Evolutionary conservation across 2,797 vertebrate species (phyloP), one percentile per base, ranked within the genome.

Genomic region (Oreochromis mossambicus): DNA sequence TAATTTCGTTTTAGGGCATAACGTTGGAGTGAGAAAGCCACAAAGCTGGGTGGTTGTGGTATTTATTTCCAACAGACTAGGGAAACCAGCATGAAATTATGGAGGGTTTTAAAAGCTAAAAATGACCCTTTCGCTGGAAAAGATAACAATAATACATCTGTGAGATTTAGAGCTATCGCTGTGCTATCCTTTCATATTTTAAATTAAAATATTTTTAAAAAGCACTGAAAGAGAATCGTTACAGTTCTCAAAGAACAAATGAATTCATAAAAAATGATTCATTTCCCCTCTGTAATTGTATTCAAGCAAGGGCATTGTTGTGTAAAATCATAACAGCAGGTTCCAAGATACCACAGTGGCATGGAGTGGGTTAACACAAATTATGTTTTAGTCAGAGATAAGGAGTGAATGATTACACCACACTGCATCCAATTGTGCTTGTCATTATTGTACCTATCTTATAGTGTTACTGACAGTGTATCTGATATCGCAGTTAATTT

Each of bases 391-490:
- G 88, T 86, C 82, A 54, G 90, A 88, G 93, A 94, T 95, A 94
- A 94, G 91, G 90, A 85, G 87, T 93, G 91, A 94, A 87, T 88
- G 89, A 93, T 93, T 89, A 89, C 86, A 81, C 89, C 77, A 85
- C 89, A 83, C 84, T 89, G 88, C 87, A 91, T 92, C 89, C 92
- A 93, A 86, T 91, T 86, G 89, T 79, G 86, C 88, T 87, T 83
- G 88, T 93, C 91, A 92, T 92, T 89, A 93, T 54, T 68, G 88
- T 83, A 80, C 78, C 90, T 89, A 90, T 93, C 91, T 92, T 61
- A 58, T 6, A 81, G 78, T 81, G 90, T 90, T 86, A 83, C 88
- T 82, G 91, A 83, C 91, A 84, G 77, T 90, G 89, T 92, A 89
- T 92, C 86, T 58, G 48, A 91, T 88, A 90, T 78, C 21, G n/a